Conservation (phyloP, 1,140 invertebrate genomes). For the Acromyrmex charruanus region DNA sequence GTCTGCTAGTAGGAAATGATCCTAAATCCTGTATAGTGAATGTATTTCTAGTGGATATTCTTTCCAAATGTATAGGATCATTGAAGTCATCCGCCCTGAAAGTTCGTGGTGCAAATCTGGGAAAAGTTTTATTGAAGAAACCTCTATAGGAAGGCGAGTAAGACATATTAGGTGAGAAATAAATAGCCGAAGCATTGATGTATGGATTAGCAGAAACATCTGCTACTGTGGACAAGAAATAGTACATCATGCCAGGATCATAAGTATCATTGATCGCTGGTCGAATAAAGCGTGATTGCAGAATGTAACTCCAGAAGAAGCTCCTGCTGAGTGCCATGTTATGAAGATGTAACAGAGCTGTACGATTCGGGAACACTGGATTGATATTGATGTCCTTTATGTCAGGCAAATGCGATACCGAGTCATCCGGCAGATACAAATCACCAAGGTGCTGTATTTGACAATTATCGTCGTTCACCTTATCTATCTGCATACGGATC, state of each 20-base stretch:
- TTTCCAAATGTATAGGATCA: slow-evolving; percentile 96
- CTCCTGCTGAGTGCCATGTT: slow-evolving; percentile 98
- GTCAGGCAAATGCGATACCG: slow-evolving; percentile 96
- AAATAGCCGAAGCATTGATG: slow-evolving; percentile 97
- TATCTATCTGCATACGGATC: slow-evolving; percentile 93
- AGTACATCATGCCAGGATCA: slow-evolving; percentile 99
- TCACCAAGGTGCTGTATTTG: slow-evolving; percentile 94
- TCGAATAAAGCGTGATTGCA: slow-evolving; percentile 96
- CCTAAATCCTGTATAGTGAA: slow-evolving; percentile 94
- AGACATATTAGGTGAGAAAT: slow-evolving; percentile 97
- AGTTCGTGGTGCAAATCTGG: slow-evolving; percentile 97
- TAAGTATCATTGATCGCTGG: slow-evolving; percentile 96
- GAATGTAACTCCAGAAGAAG: slow-evolving; percentile 98
- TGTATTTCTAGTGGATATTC: slow-evolving; percentile 96
- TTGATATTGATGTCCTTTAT: slow-evolving; percentile 98
- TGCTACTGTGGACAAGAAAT: slow-evolving; percentile 97
- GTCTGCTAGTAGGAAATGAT: slow-evolving; percentile 91
- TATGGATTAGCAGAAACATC: slow-evolving; percentile 97
- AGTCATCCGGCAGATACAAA: slow-evolving; percentile 93
- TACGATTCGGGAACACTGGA: slow-evolving; percentile 97
- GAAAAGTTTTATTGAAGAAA: slow-evolving; percentile 98
- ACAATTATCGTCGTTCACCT: slow-evolving; percentile 95
- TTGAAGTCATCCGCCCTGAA: slow-evolving; percentile 97
- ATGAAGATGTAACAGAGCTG: slow-evolving; percentile 96
- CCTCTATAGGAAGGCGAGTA: slow-evolving; percentile 98